Evolutionary conservation across 1,140 invertebrate species (phyloP).

Genomic region (Fopius arisanus): DNA sequence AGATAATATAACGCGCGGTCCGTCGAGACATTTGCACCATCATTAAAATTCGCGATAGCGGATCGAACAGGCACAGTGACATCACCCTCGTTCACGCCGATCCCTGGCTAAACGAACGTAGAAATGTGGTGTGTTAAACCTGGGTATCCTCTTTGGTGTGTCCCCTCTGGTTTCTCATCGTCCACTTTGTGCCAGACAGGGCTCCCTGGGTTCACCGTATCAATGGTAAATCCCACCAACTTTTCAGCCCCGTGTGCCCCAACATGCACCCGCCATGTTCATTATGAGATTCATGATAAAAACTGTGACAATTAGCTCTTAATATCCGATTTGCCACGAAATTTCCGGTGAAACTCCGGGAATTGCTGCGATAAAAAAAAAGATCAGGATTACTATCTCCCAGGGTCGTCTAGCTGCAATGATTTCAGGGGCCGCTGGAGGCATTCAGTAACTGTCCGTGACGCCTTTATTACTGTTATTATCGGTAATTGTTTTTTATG

Average conservation of each 20-base stretch:
- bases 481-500: constrained; percentile 46
- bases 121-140: constrained; percentile 47
- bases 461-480: constrained; percentile 42
- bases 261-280: constrained; percentile 56
- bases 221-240: neutral
- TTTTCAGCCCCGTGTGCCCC: too few relatives aligned
- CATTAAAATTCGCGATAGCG: constrained; percentile 67
- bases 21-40: constrained; percentile 64
- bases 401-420: neutral
- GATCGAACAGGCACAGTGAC: constrained; percentile 64
- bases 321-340: constrained; percentile 37
- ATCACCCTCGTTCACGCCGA: constrained; percentile 61
- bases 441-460: constrained; percentile 25
- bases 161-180: too few relatives aligned
- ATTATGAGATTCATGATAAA: constrained; percentile 59
- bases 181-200: neutral
- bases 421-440: neutral
- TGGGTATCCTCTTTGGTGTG: constrained; percentile 33
- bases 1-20: constrained; percentile 64
- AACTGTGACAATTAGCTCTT: constrained; percentile 56
- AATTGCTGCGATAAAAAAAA: constrained; percentile 1
- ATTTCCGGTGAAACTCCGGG: neutral
- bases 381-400: neutral
- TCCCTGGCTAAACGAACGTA: constrained; percentile 60
- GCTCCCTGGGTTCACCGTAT: neutral